Evolutionary conservation across 2,113 vertebrate genomes (phyloP), one percentile per base, ranked within the genome.

Genomic region (Sturnira hondurensis): DNA sequence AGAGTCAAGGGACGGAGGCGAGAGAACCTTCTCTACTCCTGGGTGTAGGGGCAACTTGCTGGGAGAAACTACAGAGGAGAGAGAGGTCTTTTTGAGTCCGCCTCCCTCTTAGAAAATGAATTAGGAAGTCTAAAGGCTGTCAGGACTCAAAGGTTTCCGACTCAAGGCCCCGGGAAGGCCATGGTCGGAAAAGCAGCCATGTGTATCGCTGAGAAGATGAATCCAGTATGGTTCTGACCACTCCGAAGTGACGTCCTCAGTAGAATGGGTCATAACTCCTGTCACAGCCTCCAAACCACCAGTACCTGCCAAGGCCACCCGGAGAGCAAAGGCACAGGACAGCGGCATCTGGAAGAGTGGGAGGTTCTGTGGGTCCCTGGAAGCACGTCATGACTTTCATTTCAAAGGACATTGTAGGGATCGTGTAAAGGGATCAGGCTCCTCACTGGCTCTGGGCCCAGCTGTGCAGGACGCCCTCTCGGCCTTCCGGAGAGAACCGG

Each of bases 1-100:
- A 13, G 68, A n/a, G 43, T 71, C 67, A 45, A 43, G 45, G n/a
- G 47, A 91, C 19, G 41, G 61, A 84, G 71, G 11, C 19, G 36
- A 11, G 2, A n/a, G 26, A 58, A 43, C 28, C 13, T 90, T 73
- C 38, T 73, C 31, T 90, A 20, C 74, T 38, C 22, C 31, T 12
- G 3, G 17, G 43, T 17, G 63, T 68, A 70, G 22, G n/a, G 65
- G 80, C 67, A 90, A 52, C 31, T 11, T 70, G 28, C 33, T 56
- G 50, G 50, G 84, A 70, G 86, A 38, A 83, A 20, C 26, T 45
- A 10, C 8, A 13, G 68, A 68, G 86, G 56, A 43, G 82, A 77
- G 28, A 77, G 28, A 87, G 76, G 70, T 61, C 70, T 67, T 93
- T 93, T 33, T 80, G 86, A 70, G 82, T 96, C 71, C 88, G 70